phyloP scores from a whole-genome alignment of 2,888 invertebrate species.

The Erynnis tages region DNA sequence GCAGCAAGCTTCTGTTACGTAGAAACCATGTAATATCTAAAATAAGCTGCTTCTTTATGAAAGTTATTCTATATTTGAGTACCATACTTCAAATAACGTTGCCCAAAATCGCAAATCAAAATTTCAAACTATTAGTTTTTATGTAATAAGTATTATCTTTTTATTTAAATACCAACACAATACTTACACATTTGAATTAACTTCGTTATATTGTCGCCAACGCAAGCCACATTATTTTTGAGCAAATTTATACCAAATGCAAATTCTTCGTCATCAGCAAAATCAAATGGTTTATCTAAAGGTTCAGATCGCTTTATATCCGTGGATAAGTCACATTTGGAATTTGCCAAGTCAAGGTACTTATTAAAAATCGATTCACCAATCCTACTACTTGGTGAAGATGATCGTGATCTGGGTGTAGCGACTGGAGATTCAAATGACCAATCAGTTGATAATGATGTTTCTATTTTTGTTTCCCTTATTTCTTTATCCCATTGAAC shows the following conservation, averaged over 20 bases:
- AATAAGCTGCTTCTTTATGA: too few species aligned
- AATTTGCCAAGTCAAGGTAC: constrained; percentile 61
- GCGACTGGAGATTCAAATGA: constrained; percentile 41
- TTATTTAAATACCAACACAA: background rate
- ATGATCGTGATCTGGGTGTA: constrained; percentile 52
- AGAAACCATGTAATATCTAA: too few species aligned
- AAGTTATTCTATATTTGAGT: too few species aligned
- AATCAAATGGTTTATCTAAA: constrained; percentile 65
- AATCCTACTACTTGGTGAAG: constrained; percentile 45
- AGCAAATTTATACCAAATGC: constrained; percentile 70
- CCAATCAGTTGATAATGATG: constrained; percentile 47
- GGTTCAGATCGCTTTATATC: constrained; percentile 53
- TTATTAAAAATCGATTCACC: constrained; percentile 60
- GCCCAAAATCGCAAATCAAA: too few species aligned
- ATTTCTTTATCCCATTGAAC: constrained; percentile 45
- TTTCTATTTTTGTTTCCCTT: constrained; percentile 43
- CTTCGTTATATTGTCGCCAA: constrained; percentile 67
- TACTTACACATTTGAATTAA: constrained; percentile 68
- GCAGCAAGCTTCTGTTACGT: too few species aligned
- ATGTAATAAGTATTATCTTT: too few species aligned
- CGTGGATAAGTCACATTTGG: constrained; percentile 54
- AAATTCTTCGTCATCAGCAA: constrained; percentile 70
- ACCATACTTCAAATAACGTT: too few species aligned
- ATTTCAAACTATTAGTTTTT: too few species aligned
- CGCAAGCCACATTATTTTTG: constrained; percentile 73